These are phyloP conservation scores for Nesidiocoris tenuis DNA, from an alignment of 2,888 invertebrate genomes.

Conservation along the genomic window DNA sequence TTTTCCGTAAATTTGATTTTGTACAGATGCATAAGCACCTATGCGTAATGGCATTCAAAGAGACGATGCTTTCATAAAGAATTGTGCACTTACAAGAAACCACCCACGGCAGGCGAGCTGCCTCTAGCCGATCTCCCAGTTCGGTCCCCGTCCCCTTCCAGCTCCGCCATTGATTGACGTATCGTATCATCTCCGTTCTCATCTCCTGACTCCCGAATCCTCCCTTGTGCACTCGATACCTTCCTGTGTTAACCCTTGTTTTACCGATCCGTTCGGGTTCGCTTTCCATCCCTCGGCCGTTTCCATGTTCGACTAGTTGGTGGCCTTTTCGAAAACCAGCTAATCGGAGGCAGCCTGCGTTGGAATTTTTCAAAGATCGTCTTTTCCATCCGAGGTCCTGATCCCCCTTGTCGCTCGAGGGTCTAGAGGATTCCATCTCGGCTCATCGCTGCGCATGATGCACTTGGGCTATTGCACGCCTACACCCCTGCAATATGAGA, in stretches of 20 bases:
- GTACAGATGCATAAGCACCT: no score
- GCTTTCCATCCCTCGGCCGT: background rate
- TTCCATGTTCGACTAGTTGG: background rate
- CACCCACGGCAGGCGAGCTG: background rate
- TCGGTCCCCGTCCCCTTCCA: background rate
- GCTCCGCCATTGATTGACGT: conserved; percentile 51
- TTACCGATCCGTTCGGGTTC: background rate
- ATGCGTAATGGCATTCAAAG: no score
- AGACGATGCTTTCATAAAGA: no score
- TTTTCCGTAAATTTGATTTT: no score
- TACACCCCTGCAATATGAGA: conserved; percentile 40
- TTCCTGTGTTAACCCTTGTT: background rate
- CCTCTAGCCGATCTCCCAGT: background rate
- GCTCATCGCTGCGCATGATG: conserved; percentile 26
- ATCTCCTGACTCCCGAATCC: background rate
- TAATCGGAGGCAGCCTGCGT: background rate
- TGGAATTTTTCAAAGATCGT: background rate
- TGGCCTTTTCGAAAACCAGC: background rate
- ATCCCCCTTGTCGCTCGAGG: background rate
- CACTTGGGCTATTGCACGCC: conserved; percentile 7
- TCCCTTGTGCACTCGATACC: background rate
- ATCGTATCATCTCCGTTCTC: conserved; percentile 30
- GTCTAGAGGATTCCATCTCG: conserved; percentile 7
- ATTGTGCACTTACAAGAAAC: no score
- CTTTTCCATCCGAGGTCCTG: background rate